Evolutionary conservation across 2,888 invertebrate species (phyloP).

Genomic region (Agriopis aurantiaria): DNA sequence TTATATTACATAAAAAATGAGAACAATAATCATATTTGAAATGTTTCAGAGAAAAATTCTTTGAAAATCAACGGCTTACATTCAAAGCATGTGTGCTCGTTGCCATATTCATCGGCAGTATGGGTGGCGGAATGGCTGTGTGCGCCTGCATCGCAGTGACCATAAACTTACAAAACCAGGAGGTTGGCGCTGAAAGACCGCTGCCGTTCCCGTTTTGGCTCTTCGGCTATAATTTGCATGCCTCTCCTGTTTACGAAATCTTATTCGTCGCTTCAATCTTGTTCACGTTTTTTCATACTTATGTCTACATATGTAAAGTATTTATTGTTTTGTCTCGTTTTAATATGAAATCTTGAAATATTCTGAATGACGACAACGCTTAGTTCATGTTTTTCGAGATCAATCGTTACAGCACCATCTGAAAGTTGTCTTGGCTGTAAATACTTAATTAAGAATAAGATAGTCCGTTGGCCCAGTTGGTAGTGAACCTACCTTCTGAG

Average conservation of each 20-base stretch:
- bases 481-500: too few species aligned
- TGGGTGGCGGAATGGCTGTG: conserved; percentile 16
- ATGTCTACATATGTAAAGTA: conserved; percentile 35
- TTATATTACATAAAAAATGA: too few species aligned
- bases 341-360: not conserved
- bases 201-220: conserved; percentile 34
- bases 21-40: not conserved
- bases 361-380: too few species aligned
- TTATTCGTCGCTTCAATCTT: conserved; percentile 12
- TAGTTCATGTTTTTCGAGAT: too few species aligned
- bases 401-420: too few species aligned
- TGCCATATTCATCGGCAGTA: conserved; percentile 14
- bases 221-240: conserved; percentile 14
- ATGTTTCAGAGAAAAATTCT: conserved; percentile 33
- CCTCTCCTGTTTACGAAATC: conserved; percentile 28
- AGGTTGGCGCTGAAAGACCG: conserved; percentile 14
- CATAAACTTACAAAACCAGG: not conserved
- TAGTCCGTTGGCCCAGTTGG: too few species aligned
- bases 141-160: conserved; percentile 20
- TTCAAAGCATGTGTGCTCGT: conserved; percentile 29
- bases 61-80: conserved; percentile 31
- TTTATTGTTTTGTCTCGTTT: not conserved
- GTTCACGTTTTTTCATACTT: conserved; percentile 20
- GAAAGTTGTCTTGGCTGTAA: not conserved
- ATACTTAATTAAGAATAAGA: not conserved